Conservation (phyloP, 2,113 vertebrate genomes). For the Oryzias curvinotus region DNA sequence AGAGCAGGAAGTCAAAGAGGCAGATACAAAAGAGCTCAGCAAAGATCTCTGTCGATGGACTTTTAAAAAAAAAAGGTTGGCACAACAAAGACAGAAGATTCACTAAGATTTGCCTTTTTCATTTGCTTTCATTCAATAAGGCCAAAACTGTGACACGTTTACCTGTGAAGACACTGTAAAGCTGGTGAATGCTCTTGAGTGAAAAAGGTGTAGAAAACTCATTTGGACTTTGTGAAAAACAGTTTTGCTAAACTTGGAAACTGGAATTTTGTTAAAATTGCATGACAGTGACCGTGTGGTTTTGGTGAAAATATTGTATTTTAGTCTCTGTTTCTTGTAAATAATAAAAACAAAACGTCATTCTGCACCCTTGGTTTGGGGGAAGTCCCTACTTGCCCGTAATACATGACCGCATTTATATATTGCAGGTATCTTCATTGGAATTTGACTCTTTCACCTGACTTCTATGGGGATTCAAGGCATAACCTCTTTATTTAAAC, state of each 20-base stretch:
- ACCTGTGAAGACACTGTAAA: too few relatives aligned
- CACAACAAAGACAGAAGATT: background rate
- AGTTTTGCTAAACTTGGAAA: too few relatives aligned
- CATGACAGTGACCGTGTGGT: too few relatives aligned
- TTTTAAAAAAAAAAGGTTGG: constrained; percentile 68
- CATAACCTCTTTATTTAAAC: too few relatives aligned
- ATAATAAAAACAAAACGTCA: constrained; percentile 17
- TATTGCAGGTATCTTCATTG: background rate
- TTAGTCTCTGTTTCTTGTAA: constrained; percentile 5
- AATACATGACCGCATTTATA: background rate
- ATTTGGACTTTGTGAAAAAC: too few relatives aligned
- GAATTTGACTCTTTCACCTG: background rate
- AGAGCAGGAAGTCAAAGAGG: constrained; percentile 69
- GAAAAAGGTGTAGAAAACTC: too few relatives aligned
- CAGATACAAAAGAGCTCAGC: constrained; percentile 72
- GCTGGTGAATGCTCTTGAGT: too few relatives aligned
- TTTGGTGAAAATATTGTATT: background rate
- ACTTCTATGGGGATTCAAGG: background rate
- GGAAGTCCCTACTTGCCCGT: background rate
- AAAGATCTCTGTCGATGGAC: constrained; percentile 92
- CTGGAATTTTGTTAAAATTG: too few relatives aligned
- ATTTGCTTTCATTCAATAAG: background rate
- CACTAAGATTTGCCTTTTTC: background rate
- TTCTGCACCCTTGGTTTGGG: rapidly evolving
- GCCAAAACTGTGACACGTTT: background rate